Conservation (phyloP, 1,140 invertebrate genomes). For the Pomacea maculata region DNA sequence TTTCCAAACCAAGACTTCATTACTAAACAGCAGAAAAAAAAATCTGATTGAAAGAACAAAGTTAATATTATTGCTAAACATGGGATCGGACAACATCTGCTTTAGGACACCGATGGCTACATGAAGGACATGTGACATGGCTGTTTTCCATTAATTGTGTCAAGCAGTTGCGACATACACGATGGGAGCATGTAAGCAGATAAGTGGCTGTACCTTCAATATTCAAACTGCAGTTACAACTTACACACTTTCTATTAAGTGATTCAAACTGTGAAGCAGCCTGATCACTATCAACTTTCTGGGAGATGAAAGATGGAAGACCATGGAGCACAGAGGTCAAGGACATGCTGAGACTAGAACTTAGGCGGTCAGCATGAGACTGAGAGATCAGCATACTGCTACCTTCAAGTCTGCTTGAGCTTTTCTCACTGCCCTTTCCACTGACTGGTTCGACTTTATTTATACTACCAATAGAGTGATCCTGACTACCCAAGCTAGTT, state of each 20-base stretch:
- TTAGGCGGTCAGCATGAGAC: conserved; percentile 17
- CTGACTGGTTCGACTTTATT: no score
- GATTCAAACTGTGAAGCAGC: neutral
- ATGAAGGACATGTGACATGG: neutral
- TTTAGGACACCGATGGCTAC: neutral
- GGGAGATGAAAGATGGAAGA: conserved; percentile 30
- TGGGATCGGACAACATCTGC: conserved; percentile 10
- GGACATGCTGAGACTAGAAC: conserved; percentile 15
- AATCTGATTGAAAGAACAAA: no score
- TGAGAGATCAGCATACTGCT: no score
- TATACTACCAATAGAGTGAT: no score
- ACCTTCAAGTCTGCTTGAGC: no score
- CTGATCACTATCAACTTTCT: neutral
- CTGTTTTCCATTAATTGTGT: no score
- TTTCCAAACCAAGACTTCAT: no score
- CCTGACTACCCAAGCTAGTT: no score
- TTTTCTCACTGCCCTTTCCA: no score
- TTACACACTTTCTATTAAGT: neutral
- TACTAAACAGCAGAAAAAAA: no score
- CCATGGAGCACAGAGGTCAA: conserved; percentile 14
- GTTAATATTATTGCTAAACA: neutral
- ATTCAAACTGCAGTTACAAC: no score
- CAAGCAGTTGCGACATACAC: conserved; percentile 9
- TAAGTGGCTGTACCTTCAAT: no score
- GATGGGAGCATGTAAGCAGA: conserved; percentile 5